phyloP scores from a whole-genome alignment of 2,888 invertebrate species.

The Lycia hirtaria region DNA sequence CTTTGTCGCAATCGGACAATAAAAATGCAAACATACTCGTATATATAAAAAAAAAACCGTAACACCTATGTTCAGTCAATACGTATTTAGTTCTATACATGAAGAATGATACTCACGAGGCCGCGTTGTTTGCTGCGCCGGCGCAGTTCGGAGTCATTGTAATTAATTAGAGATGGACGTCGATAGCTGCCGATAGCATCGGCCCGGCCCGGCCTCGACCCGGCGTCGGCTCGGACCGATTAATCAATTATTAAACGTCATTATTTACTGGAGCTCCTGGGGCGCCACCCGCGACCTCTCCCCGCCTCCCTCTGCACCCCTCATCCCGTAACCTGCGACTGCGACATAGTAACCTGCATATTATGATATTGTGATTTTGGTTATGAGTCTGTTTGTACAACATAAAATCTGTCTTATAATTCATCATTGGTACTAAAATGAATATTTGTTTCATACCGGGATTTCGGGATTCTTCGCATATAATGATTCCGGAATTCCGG shows the following conservation, averaged over 20 bases:
- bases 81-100: too few relatives aligned
- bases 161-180: constrained; percentile 75
- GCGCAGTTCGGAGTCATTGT: constrained; percentile 58
- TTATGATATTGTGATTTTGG: background rate
- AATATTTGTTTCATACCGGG: too few relatives aligned
- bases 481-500: too few relatives aligned
- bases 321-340: too few relatives aligned
- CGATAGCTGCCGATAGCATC: constrained; percentile 37
- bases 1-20: too few relatives aligned
- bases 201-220: constrained; percentile 40
- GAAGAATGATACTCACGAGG: too few relatives aligned
- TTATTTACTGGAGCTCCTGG: constrained; percentile 60
- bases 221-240: constrained; percentile 56
- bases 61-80: too few relatives aligned
- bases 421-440: too few relatives aligned
- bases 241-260: constrained; percentile 80
- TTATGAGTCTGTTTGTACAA: background rate
- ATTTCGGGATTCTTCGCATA: too few relatives aligned
- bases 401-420: too few relatives aligned
- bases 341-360: constrained; percentile 5
- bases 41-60: too few relatives aligned
- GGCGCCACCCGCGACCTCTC: constrained; percentile 15
- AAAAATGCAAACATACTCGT: too few relatives aligned
- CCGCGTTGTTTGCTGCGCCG: constrained; percentile 56
- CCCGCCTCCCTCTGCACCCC: constrained; percentile 4